Conservation (phyloP, 2,113 vertebrate species). For the Jaculus jaculus region DNA sequence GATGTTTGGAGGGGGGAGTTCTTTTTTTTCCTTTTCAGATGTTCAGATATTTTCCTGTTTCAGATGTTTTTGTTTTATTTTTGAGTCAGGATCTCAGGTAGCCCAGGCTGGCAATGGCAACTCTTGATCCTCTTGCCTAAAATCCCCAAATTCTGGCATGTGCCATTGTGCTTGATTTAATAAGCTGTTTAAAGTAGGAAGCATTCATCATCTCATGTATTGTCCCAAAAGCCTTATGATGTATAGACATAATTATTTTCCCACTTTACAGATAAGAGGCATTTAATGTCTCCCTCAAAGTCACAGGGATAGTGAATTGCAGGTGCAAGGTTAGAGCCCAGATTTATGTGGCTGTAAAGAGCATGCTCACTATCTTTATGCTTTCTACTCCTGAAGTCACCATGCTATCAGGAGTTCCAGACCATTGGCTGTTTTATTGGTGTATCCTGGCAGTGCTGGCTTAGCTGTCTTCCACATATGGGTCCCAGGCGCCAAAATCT, state of each 20-base stretch:
- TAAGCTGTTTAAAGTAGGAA: conserved; percentile 25
- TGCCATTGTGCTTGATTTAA: background rate
- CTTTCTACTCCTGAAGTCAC: background rate
- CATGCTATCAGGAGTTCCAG: background rate
- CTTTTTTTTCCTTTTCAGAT: background rate
- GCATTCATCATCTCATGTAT: conserved; percentile 48
- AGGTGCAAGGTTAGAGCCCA: background rate
- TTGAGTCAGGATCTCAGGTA: background rate
- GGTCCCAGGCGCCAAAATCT: background rate
- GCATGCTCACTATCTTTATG: background rate
- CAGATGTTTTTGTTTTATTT: background rate
- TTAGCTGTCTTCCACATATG: background rate
- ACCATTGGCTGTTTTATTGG: background rate
- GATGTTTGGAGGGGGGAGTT: background rate
- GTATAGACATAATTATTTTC: conserved; percentile 10
- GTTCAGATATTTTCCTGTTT: no score
- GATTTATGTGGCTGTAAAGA: background rate
- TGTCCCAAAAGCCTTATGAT: conserved; percentile 14
- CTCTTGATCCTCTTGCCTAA: background rate
- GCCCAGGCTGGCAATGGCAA: background rate
- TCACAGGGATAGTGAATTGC: background rate
- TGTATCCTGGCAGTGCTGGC: background rate
- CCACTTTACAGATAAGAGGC: conserved; percentile 51
- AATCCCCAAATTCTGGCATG: background rate
- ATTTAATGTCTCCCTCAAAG: background rate